Evolutionary conservation across 2,888 invertebrate genomes (phyloP).

Genomic region (Epicampocera succincta): DNA sequence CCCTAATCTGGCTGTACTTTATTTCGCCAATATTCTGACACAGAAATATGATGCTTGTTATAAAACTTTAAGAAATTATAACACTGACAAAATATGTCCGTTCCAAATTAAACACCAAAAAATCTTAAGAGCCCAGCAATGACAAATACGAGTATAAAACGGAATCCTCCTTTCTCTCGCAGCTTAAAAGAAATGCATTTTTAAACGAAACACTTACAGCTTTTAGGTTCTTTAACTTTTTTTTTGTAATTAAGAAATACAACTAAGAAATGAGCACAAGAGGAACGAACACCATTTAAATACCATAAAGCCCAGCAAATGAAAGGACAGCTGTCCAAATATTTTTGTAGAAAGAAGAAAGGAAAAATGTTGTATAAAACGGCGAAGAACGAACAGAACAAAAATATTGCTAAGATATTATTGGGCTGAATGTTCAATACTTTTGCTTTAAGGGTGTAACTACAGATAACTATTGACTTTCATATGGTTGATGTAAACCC

Average conservation of each 20-base stretch:
- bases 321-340: slow-evolving; percentile 58
- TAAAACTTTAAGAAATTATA: slow-evolving; percentile 10
- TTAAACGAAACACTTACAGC: slow-evolving; percentile 28
- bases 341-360: slow-evolving; percentile 15
- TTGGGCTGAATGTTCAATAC: slow-evolving; percentile 31
- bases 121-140: slow-evolving; percentile 7
- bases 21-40: slow-evolving; percentile 29
- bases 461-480: slow-evolving; percentile 59
- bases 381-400: slow-evolving; percentile 35
- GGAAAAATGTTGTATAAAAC: slow-evolving; percentile 10
- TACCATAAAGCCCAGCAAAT: slow-evolving; percentile 20
- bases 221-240: slow-evolving; percentile 54
- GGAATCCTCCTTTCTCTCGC: slow-evolving; percentile 35
- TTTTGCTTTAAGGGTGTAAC: slow-evolving; percentile 58
- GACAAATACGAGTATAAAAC: not conserved
- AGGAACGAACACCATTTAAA: slow-evolving; percentile 26
- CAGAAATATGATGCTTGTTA: slow-evolving; percentile 32
- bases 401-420: slow-evolving; percentile 26
- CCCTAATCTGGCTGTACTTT: not conserved
- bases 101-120: slow-evolving; percentile 15
- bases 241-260: slow-evolving; percentile 57
- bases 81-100: slow-evolving; percentile 25
- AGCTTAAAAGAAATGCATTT: not conserved
- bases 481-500: slow-evolving; percentile 62
- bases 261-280: slow-evolving; percentile 19